Evolutionary conservation across 2,888 invertebrate species (phyloP).

Genomic region (Eudemis profundana): DNA sequence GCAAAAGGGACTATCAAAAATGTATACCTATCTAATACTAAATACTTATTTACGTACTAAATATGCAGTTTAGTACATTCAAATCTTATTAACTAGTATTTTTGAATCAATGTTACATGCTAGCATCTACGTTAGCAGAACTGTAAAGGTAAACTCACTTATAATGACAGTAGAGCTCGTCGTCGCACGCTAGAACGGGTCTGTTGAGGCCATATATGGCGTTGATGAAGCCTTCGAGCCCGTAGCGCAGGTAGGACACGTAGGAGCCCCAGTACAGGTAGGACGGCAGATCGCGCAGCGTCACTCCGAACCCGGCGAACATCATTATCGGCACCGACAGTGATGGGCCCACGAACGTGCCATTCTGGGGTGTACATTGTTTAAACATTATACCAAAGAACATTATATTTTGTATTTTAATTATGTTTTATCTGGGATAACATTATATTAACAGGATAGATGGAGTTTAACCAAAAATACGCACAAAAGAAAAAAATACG

Average conservation of each 20-base stretch:
- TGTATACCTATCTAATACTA: too few relatives aligned
- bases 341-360: slow-evolving; percentile 97
- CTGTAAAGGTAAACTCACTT: slow-evolving; percentile 74
- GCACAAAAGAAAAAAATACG: too few relatives aligned
- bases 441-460: too few relatives aligned
- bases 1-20: too few relatives aligned
- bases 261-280: slow-evolving; percentile 97
- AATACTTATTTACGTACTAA: too few relatives aligned
- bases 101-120: too few relatives aligned
- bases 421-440: too few relatives aligned
- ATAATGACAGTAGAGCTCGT: slow-evolving; percentile 92
- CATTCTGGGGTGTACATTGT: slow-evolving; percentile 88
- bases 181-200: slow-evolving; percentile 90
- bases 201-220: slow-evolving; percentile 94
- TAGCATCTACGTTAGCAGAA: too few relatives aligned
- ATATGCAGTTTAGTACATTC: too few relatives aligned
- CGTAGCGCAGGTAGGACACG: slow-evolving; percentile 95
- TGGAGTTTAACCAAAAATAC: too few relatives aligned
- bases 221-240: slow-evolving; percentile 93
- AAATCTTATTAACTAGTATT: too few relatives aligned
- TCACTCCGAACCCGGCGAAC: slow-evolving; percentile 98
- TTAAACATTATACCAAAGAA: neutral
- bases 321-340: slow-evolving; percentile 97
- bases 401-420: too few relatives aligned
- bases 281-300: slow-evolving; percentile 92